Conservation (phyloP, 2,888 invertebrate genomes). For the Luperina nickerlii region DNA sequence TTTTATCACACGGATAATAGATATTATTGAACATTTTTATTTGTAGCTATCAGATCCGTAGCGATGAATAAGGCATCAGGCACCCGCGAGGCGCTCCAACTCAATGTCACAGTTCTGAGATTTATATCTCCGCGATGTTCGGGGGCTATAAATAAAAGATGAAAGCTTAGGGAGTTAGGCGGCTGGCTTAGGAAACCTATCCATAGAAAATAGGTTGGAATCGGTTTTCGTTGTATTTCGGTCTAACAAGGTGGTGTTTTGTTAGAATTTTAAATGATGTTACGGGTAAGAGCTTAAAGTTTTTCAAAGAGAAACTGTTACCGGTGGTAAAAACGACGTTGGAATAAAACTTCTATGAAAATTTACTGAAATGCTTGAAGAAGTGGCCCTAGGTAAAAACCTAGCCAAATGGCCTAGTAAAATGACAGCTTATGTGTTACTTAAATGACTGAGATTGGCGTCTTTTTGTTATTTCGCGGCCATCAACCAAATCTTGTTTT, state of each 20-base stretch:
- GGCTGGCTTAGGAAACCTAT: slow-evolving; percentile 36
- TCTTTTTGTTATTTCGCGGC: no score
- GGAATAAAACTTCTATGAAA: not conserved
- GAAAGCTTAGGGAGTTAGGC: slow-evolving; percentile 23
- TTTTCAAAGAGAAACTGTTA: not conserved
- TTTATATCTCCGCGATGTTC: slow-evolving; percentile 37
- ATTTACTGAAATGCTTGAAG: not conserved
- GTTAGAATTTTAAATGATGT: slow-evolving; percentile 4
- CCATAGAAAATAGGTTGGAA: slow-evolving; percentile 5
- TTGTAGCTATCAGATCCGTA: not conserved
- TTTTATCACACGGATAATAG: not conserved
- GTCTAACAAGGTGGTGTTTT: not conserved
- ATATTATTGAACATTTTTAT: slow-evolving; percentile 32
- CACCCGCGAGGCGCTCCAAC: slow-evolving; percentile 11
- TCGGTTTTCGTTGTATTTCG: slow-evolving; percentile 15
- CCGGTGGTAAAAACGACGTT: not conserved
- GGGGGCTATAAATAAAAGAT: slow-evolving; percentile 51
- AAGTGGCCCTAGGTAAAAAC: not conserved
- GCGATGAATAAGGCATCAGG: slow-evolving; percentile 46
- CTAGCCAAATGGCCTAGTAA: no score
- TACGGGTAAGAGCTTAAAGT: not conserved
- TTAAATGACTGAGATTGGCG: no score
- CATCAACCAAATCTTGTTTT: no score
- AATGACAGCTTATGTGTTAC: no score
- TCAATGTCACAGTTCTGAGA: slow-evolving; percentile 32